Conservation (phyloP, 2,888 invertebrate species). For the Meganola albula region DNA sequence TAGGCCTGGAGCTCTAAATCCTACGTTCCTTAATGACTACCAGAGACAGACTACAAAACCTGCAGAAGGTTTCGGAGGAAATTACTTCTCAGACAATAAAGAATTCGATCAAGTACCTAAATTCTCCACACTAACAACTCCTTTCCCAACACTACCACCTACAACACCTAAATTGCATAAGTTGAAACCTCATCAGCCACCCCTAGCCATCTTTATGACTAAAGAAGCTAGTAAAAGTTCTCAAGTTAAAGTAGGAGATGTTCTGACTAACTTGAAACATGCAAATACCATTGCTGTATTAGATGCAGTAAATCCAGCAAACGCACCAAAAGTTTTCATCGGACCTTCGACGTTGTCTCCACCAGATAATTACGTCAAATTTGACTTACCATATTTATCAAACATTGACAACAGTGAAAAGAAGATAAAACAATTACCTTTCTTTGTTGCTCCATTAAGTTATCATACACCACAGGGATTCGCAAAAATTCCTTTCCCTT, state of each 20-base stretch:
- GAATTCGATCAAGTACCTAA: slow-evolving; percentile 54
- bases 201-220: slow-evolving; percentile 88
- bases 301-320: slow-evolving; percentile 82
- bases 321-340: slow-evolving; percentile 87
- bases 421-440: slow-evolving; percentile 85
- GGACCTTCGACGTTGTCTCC: slow-evolving; percentile 86
- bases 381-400: slow-evolving; percentile 89
- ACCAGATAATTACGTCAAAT: slow-evolving; percentile 85
- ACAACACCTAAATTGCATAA: slow-evolving; percentile 74
- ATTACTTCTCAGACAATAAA: slow-evolving; percentile 54
- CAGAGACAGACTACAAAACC: slow-evolving; percentile 43
- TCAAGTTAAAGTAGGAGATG: slow-evolving; percentile 81
- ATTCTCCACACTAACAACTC: slow-evolving; percentile 54
- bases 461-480: slow-evolving; percentile 91
- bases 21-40: slow-evolving; percentile 40
- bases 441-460: slow-evolving; percentile 91
- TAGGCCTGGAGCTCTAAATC: slow-evolving; percentile 40
- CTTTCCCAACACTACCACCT: slow-evolving; percentile 59
- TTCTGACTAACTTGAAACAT: slow-evolving; percentile 81
- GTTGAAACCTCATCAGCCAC: slow-evolving; percentile 88
- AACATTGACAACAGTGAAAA: slow-evolving; percentile 83
- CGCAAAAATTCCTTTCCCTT: slow-evolving; percentile 90
- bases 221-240: slow-evolving; percentile 64
- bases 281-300: slow-evolving; percentile 87
- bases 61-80: slow-evolving; percentile 40